Evolutionary conservation across 2,888 invertebrate species (phyloP).

Genomic region (Acronicta leporina): DNA sequence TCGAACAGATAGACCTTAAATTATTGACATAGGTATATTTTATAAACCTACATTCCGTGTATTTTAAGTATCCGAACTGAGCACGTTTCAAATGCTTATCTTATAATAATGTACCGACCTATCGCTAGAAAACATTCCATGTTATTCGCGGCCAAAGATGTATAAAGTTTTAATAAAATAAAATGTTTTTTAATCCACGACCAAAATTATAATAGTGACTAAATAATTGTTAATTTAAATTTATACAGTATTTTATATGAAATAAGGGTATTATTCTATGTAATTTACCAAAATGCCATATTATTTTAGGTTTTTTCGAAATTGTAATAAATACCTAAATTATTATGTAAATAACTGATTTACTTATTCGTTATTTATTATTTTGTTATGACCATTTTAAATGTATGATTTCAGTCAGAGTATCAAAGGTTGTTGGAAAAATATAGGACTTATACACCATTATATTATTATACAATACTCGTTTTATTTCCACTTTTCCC

Average conservation of each 20-base stretch:
- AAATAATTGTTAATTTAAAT: conserved; percentile 29
- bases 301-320: conserved; percentile 50
- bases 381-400: conserved; percentile 39
- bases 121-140: conserved; percentile 47
- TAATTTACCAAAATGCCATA: conserved; percentile 64
- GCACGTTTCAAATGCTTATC: conserved; percentile 14
- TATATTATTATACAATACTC: background rate
- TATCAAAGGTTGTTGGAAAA: conserved; percentile 49
- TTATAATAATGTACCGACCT: background rate
- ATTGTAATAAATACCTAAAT: conserved; percentile 41
- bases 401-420: conserved; percentile 35
- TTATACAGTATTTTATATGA: conserved; percentile 52
- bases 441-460: conserved; percentile 26
- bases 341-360: conserved; percentile 47
- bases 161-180: conserved; percentile 40
- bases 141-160: conserved; percentile 50
- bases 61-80: conserved; percentile 20
- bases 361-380: conserved; percentile 49
- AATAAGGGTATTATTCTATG: conserved; percentile 34
- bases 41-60: conserved; percentile 42
- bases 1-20: no score
- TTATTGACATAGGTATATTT: conserved; percentile 7
- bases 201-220: conserved; percentile 24
- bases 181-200: conserved; percentile 26
- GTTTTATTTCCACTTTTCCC: conserved; percentile 27